A percentile compares a stretch with the other conserved stretches of the same genome.
Conservation (phyloP, 2,797 vertebrate species). For the Melanotaenia boesemani region DNA sequence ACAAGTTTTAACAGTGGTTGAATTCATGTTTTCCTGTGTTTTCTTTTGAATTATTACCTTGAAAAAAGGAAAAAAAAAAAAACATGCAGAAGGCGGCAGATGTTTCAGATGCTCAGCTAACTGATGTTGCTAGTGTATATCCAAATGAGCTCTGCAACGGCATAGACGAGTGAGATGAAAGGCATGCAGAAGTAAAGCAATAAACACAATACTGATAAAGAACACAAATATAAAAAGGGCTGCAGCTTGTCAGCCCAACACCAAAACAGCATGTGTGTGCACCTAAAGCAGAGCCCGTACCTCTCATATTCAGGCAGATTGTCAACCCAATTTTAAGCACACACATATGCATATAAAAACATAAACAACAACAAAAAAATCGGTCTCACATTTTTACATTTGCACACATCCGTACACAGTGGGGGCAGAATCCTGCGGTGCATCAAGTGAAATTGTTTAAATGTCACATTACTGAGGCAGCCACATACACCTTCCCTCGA, state of each 20-base stretch:
- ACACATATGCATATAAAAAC: conserved; percentile 23
- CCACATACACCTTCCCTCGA: conserved; percentile 51
- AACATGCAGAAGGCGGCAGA: conserved; percentile 17
- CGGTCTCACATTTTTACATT: conserved; percentile 34
- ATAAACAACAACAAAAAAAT: background rate
- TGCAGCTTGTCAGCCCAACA: conserved; percentile 55
- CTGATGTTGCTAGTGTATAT: conserved; percentile 35
- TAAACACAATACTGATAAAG: conserved; percentile 1
- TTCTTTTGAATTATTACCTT: conserved; percentile 18
- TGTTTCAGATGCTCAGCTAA: conserved; percentile 46
- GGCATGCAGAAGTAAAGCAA: conserved; percentile 6
- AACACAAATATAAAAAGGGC: conserved; percentile 62
- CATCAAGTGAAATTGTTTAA: conserved; percentile 62
- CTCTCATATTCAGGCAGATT: conserved; percentile 45
- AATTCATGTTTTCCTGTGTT: background rate
- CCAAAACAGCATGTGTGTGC: conserved; percentile 28
- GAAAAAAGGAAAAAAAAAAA: background rate
- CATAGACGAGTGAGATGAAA: conserved; percentile 27
- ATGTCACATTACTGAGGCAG: conserved; percentile 67
- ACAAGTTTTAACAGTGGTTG: conserved; percentile 21
- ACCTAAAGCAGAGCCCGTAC: conserved; percentile 37
- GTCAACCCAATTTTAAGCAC: conserved; percentile 52
- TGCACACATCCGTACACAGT: conserved; percentile 35
- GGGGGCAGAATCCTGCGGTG: conserved; percentile 40
- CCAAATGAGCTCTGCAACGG: conserved; percentile 18